These are phyloP conservation scores for Lycophotia porphyrea DNA, from an alignment of 2,888 invertebrate genomes.

Conservation along the genomic window DNA sequence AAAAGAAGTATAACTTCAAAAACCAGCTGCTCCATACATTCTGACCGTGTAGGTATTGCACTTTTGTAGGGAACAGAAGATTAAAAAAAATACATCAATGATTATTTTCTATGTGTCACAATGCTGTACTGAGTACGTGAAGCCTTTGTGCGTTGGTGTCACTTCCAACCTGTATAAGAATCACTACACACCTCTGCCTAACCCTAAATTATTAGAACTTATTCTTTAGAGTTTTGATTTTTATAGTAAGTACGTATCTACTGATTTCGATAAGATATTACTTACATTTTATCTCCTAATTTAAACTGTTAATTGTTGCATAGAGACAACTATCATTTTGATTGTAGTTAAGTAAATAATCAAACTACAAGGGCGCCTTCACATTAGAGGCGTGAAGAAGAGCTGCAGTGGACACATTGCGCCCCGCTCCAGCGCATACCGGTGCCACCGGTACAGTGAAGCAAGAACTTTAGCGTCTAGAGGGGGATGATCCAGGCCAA, in stretches of 20 bases:
- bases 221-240: constrained; percentile 16
- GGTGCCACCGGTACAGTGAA: background rate
- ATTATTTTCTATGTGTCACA: too few species aligned
- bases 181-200: background rate
- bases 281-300: constrained; percentile 3
- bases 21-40: too few species aligned
- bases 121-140: too few species aligned
- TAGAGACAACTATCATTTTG: background rate
- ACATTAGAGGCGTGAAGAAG: background rate
- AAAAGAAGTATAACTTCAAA: too few species aligned
- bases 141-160: too few species aligned
- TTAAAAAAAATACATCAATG: too few species aligned
- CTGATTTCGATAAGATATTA: constrained; percentile 27
- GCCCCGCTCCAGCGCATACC: background rate
- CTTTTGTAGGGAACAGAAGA: too few species aligned
- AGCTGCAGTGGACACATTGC: too few species aligned
- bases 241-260: background rate
- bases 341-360: too few species aligned
- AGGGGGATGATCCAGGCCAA: background rate
- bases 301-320: background rate
- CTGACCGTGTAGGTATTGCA: too few species aligned
- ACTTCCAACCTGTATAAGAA: background rate
- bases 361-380: background rate
- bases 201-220: background rate
- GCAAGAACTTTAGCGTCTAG: background rate